Evolutionary conservation across 1,140 invertebrate genomes (phyloP), one percentile per base, ranked within the genome.

Genomic region (Brachionus rubens): DNA sequence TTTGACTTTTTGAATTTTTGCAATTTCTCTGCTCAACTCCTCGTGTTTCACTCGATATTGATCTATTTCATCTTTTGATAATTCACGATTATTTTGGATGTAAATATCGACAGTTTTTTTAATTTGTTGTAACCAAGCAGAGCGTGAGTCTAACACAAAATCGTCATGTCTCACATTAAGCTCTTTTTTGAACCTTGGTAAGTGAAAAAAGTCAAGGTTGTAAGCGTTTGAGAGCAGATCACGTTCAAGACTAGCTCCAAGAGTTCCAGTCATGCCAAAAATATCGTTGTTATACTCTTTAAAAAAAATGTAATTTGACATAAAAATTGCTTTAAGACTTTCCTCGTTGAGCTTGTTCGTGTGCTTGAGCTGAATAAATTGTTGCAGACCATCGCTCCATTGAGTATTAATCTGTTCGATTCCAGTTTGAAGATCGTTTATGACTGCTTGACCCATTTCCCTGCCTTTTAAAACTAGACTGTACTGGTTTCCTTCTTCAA

Each of bases 321-420:
- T 48, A 9, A 70, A 70, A 33, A 43, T 70, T 9, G 65, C 19
- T 5, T 21, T 70, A 3, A 70, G 30, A 24, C 46, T 70, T 30
- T 70, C 65, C 24, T 21, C 28, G 10, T 3, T 33, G 0, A 70
- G 36, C 19, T 36, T 70, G 10, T 40, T 40, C 2, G 9, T 41
- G 24, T 75, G 72, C 16, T 75, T 75, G 5, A 75, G 19, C 33
- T 75, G 72, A 28, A 75, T 28, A 30, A 75, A 75, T 30, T 75
- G 72, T 5, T 75, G 72, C 10, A 75, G 28, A 21, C 72, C 72
- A 21, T 75, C 72, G 5, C 72, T 59, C 72, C 72, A 75, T 5
- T 47, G 47, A 1, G 50, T 75, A 10, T 46, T 33, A 12, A 47
- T 2, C 16, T 75, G 72, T 59, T 50, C 72, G 3, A 75, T 54